Evolutionary conservation across 2,797 vertebrate species (phyloP).

Genomic region (Psittacula derbiana): DNA sequence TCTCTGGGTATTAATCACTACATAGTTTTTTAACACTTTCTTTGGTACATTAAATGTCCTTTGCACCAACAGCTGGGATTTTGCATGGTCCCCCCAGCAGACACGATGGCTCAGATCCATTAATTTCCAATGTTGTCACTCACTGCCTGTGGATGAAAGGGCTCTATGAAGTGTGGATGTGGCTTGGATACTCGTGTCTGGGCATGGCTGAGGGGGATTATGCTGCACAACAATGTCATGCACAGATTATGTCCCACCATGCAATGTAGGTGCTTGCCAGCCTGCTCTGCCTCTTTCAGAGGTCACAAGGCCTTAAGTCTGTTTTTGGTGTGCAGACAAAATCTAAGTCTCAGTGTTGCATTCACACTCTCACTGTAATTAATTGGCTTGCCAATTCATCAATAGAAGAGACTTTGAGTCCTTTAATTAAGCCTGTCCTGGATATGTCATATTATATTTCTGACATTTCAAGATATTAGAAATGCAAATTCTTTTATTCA

Average conservation of each 20-base stretch:
- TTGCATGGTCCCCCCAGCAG: fast-evolving
- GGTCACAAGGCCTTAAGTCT: neutral
- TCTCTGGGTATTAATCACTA: fast-evolving
- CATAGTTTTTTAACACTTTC: neutral
- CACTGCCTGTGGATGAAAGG: neutral
- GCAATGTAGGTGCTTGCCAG: neutral
- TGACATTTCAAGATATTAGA: neutral
- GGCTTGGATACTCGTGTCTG: neutral
- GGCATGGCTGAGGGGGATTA: neutral
- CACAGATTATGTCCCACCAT: neutral
- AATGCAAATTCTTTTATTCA: neutral
- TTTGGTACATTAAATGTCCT: neutral
- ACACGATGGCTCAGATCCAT: neutral
- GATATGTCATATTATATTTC: neutral
- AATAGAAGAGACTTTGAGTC: neutral
- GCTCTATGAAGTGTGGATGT: neutral
- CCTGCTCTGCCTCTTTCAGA: neutral
- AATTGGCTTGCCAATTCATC: neutral
- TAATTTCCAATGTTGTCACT: neutral
- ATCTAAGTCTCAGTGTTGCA: neutral
- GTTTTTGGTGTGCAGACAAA: neutral
- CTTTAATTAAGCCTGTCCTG: neutral
- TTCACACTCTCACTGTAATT: fast-evolving
- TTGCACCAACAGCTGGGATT: neutral
- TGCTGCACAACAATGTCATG: neutral